Evolutionary conservation across 2,113 vertebrate species (phyloP).

Genomic region (Ailurus styani): DNA sequence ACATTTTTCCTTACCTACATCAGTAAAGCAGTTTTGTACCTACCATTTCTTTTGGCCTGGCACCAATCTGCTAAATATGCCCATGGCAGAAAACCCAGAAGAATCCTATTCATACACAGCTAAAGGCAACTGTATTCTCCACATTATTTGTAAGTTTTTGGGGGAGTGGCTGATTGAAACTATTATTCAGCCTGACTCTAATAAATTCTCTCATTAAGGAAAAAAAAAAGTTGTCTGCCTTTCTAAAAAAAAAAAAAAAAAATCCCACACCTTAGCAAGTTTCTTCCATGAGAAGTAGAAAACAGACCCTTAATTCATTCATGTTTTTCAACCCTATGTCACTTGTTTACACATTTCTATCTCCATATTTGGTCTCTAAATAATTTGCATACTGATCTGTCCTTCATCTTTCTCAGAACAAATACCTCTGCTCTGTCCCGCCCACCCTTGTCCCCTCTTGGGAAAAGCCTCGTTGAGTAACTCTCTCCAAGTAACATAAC

Average conservation of each 20-base stretch:
- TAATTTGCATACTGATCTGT: background rate
- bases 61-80: background rate
- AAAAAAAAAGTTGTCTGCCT: background rate
- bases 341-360: background rate
- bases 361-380: background rate
- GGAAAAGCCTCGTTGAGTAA: background rate
- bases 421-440: rapidly evolving
- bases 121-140: background rate
- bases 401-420: background rate
- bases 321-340: background rate
- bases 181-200: background rate
- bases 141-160: background rate
- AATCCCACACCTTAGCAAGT: background rate
- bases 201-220: background rate
- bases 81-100: background rate
- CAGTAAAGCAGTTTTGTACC: background rate
- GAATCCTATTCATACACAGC: background rate
- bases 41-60: background rate
- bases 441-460: background rate
- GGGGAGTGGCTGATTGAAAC: background rate
- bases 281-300: background rate
- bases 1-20: background rate
- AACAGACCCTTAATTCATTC: background rate
- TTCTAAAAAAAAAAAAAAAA: background rate
- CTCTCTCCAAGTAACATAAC: background rate